Evolutionary conservation across 2,888 invertebrate species (phyloP).

Genomic region (Amaurobius ferox): DNA sequence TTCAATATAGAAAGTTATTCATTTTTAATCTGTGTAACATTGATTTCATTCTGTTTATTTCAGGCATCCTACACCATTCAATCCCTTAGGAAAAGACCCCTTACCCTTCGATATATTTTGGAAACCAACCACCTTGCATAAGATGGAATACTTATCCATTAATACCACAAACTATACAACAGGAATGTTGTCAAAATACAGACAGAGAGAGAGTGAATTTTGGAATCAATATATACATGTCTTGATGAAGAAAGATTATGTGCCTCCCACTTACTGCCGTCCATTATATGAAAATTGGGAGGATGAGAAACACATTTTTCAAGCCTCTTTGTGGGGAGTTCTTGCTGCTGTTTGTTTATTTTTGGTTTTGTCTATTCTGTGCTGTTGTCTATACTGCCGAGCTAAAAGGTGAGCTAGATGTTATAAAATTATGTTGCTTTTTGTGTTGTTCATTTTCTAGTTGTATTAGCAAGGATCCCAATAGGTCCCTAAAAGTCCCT

Average conservation of each 20-base stretch:
- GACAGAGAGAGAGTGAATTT: conserved; percentile 92
- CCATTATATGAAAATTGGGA: conserved; percentile 82
- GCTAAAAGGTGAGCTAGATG: conserved; percentile 85
- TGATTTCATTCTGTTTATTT: conserved; percentile 11
- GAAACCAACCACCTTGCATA: conserved; percentile 42
- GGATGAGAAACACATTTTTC: conserved; percentile 81
- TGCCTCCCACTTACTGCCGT: conserved; percentile 85
- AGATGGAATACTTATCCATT: conserved; percentile 86
- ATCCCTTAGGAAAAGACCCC: neutral
- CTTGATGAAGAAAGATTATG: conserved; percentile 86
- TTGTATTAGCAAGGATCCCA: too few species aligned
- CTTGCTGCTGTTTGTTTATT: conserved; percentile 87
- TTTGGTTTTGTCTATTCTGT: conserved; percentile 87
- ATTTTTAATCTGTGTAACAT: too few species aligned
- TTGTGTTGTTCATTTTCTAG: too few species aligned
- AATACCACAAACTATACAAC: conserved; percentile 88
- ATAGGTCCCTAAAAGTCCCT: too few species aligned
- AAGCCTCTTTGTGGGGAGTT: conserved; percentile 94
- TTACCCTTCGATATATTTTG: conserved; percentile 42
- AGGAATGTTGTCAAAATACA: conserved; percentile 87
- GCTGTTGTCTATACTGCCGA: conserved; percentile 90
- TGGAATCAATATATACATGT: conserved; percentile 93
- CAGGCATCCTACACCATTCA: conserved; percentile 55
- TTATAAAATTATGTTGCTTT: too few species aligned
- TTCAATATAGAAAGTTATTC: too few species aligned